Percentiles rank a stretch among this genome's conserved stretches.
Evolutionary conservation across 37 sponge, comb jelly and placozoan species (phyloP).

Genomic region (Sycon ciliatum): DNA sequence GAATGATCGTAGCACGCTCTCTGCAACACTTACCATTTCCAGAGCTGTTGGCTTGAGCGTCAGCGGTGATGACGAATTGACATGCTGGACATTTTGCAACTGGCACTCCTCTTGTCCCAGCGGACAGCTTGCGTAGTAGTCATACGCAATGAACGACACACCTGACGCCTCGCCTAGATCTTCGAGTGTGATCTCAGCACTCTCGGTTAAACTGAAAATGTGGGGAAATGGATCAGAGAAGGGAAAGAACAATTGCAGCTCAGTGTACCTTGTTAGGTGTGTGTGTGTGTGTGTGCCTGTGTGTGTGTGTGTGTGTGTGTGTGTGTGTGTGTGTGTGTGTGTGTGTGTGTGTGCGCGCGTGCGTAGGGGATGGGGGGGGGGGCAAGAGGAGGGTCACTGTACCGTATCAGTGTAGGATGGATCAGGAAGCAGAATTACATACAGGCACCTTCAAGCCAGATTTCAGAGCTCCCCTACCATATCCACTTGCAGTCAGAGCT

Average conservation of each 20-base stretch:
- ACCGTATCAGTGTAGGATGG: neutral
- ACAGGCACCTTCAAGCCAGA: neutral
- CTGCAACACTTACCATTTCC: too few relatives aligned
- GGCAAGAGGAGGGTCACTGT: neutral
- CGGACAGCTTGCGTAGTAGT: too few relatives aligned
- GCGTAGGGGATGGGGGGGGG: neutral
- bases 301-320: slow-evolving; percentile 21
- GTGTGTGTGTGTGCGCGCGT: slow-evolving; percentile 1
- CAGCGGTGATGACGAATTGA: slow-evolving; percentile 12
- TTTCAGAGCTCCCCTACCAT: neutral
- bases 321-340: slow-evolving; percentile 29
- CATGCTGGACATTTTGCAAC: slow-evolving; percentile 26
- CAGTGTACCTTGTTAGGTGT: neutral
- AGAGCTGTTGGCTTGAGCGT: too few relatives aligned
- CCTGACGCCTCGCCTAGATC: slow-evolving; percentile 29
- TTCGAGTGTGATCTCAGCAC: slow-evolving; percentile 26
- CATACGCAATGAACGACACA: too few relatives aligned
- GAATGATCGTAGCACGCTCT: too few relatives aligned
- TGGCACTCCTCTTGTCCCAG: too few relatives aligned
- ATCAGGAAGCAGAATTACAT: neutral
- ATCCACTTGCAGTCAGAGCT: too few relatives aligned
- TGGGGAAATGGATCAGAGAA: too few relatives aligned
- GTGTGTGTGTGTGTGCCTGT: neutral
- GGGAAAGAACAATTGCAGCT: too few relatives aligned
- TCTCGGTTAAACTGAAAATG: neutral